Evolutionary conservation across 2,888 invertebrate genomes (phyloP), one percentile per base, ranked within the genome.

Genomic region (Sisyra nigra): DNA sequence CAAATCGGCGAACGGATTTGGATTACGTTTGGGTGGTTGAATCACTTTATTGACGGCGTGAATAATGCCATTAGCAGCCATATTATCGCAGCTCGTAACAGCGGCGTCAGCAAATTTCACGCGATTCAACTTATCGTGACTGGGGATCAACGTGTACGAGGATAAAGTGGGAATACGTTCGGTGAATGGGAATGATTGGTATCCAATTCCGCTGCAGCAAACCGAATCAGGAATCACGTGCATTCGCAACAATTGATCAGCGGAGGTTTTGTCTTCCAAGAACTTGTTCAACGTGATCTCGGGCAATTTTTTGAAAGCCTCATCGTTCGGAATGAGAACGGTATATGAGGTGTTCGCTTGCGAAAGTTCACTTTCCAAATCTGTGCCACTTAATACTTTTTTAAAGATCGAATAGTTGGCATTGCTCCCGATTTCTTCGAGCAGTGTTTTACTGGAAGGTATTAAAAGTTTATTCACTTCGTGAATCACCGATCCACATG

Each of bases 401-500:
- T 58, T 58, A 40, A 72, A 57, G 31, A 61, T 65, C 10, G 62
- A 60, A 50, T 66, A 67, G 45, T 63, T 62, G 17, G 58, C 56
- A 47, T 66, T 60, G 1, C 49, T 53, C 37, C 61, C 54, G 11
- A 76, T 57, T n/a, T 65, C 56, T 40, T 73, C 68, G 41, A 68
- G 50, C 5, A 74, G 56, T 19, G 60, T 64, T 17, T 63, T 58
- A 24, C 60, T 58, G 2, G 73, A 68, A 4, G 73, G 72, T 2
- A 65, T 51, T 24, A 77, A 56, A 14, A 76, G 62, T 50, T 67
- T 69, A 52, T 76, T 74, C 2, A 81, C 66, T 53, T 76, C 70
- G 53, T 81, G 78, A 14, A 80, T 60, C 7, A 76, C 67, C 1
- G 76, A 76, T 44, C 77, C 77, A 51, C 81, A 82, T 29, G 76